A percentile compares a stretch with the other conserved stretches of the same genome.
Evolutionary conservation across 2,888 invertebrate genomes (phyloP).

Genomic region (Andrena marginata): DNA sequence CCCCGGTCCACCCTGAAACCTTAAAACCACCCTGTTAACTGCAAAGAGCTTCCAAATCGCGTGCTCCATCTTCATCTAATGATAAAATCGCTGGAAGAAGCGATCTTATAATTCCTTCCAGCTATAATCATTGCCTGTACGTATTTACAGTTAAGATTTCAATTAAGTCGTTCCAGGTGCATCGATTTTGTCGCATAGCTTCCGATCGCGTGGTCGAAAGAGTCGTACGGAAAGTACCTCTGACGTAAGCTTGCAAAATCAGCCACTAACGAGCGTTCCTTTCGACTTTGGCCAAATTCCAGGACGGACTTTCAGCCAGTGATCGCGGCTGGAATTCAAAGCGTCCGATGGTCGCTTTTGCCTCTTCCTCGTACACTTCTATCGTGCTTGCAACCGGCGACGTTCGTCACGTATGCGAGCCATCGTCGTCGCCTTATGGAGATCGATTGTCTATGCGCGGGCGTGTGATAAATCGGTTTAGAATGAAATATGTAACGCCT

Average conservation of each 20-base stretch:
- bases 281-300: slow-evolving; percentile 80
- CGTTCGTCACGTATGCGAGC: slow-evolving; percentile 51
- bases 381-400: slow-evolving; percentile 32
- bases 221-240: slow-evolving; percentile 29
- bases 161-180: background rate
- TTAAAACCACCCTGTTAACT: background rate
- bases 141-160: slow-evolving; percentile 13
- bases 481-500: slow-evolving; percentile 54
- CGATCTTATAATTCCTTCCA: background rate
- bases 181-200: slow-evolving; percentile 18
- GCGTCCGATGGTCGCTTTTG: slow-evolving; percentile 14
- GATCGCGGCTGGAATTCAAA: slow-evolving; percentile 75
- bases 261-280: slow-evolving; percentile 51
- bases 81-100: background rate
- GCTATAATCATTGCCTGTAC: background rate
- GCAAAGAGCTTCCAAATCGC: background rate
- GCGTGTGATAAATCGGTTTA: slow-evolving; percentile 24
- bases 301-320: slow-evolving; percentile 76
- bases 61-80: background rate
- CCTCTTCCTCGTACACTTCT: slow-evolving; percentile 11
- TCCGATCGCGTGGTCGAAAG: slow-evolving; percentile 55
- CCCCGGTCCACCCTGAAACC: too few relatives aligned
- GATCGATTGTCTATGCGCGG: slow-evolving; percentile 36
- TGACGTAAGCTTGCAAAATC: slow-evolving; percentile 57
- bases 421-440: slow-evolving; percentile 41